Evolutionary conservation across 1,140 invertebrate genomes (phyloP).

Genomic region (Scaptomyza graminum): DNA sequence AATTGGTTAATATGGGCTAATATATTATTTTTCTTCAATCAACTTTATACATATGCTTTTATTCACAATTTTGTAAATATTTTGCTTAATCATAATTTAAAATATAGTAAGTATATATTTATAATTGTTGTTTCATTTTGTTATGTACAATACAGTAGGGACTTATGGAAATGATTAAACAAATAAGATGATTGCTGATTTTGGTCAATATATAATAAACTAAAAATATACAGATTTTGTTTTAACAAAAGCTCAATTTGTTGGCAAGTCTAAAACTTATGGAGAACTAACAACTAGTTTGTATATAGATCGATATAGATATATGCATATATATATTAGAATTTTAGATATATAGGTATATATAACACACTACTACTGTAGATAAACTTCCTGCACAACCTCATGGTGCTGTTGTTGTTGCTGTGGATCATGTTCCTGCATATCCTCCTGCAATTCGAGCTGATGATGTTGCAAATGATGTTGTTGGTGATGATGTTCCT

Average conservation of each 20-base stretch:
- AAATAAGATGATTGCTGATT: neutral
- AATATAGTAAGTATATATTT: slow-evolving; percentile 13
- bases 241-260: slow-evolving; percentile 10
- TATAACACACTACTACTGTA: slow-evolving; percentile 55
- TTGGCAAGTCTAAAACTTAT: slow-evolving; percentile 15
- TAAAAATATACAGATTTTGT: neutral
- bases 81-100: slow-evolving; percentile 7
- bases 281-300: slow-evolving; percentile 5
- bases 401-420: slow-evolving; percentile 68
- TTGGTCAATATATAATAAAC: neutral
- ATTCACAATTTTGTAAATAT: slow-evolving; percentile 13
- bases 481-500: slow-evolving; percentile 50
- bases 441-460: slow-evolving; percentile 59
- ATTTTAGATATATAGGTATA: slow-evolving; percentile 8
- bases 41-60: slow-evolving; percentile 37
- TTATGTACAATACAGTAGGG: slow-evolving; percentile 29
- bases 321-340: too few species aligned
- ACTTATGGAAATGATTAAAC: neutral
- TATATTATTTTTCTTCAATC: slow-evolving; percentile 4
- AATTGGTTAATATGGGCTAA: slow-evolving; percentile 20
- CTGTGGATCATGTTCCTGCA: slow-evolving; percentile 55
- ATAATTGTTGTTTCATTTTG: slow-evolving; percentile 14
- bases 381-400: slow-evolving; percentile 77
- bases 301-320: slow-evolving; percentile 32
- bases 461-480: slow-evolving; percentile 63